Percentiles rank a stretch among this genome's conserved stretches.
Evolutionary conservation across 2,113 vertebrate genomes (phyloP).

Genomic region (Erythrolamprus reginae): DNA sequence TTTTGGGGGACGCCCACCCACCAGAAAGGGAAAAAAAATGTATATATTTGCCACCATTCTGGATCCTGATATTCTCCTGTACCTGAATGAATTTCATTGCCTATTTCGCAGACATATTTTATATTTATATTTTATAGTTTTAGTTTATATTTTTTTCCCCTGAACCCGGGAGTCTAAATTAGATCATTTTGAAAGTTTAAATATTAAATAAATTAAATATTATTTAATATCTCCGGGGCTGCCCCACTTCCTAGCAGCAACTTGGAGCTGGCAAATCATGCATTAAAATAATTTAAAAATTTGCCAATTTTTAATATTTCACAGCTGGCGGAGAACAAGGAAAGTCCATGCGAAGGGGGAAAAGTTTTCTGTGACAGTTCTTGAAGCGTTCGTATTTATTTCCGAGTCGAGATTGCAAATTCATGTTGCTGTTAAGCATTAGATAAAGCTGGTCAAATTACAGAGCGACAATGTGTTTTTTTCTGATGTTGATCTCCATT

Average conservation of each 20-base stretch:
- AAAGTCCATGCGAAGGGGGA: neutral
- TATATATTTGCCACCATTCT: neutral
- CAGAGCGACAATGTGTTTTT: neutral
- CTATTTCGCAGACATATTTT: neutral
- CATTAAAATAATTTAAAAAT: neutral
- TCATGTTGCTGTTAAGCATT: neutral
- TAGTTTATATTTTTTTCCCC: neutral
- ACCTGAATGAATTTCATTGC: neutral
- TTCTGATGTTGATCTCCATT: neutral
- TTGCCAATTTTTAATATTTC: neutral
- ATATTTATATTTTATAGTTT: no score
- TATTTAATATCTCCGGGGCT: neutral
- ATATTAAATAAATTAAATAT: no score
- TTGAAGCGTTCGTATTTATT: neutral
- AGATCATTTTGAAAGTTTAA: neutral
- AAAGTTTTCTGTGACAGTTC: neutral
- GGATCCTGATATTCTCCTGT: neutral
- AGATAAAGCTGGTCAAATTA: neutral
- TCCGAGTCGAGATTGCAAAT: slow-evolving; percentile 11
- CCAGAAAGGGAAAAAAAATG: neutral
- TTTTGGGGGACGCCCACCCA: neutral
- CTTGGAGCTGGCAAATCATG: neutral
- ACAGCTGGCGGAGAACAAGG: neutral
- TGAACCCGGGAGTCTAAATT: neutral
- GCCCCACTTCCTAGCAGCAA: neutral